Evolutionary conservation across 2,888 invertebrate genomes (phyloP), one percentile per base, ranked within the genome.

Genomic region (Clusia tigrina): DNA sequence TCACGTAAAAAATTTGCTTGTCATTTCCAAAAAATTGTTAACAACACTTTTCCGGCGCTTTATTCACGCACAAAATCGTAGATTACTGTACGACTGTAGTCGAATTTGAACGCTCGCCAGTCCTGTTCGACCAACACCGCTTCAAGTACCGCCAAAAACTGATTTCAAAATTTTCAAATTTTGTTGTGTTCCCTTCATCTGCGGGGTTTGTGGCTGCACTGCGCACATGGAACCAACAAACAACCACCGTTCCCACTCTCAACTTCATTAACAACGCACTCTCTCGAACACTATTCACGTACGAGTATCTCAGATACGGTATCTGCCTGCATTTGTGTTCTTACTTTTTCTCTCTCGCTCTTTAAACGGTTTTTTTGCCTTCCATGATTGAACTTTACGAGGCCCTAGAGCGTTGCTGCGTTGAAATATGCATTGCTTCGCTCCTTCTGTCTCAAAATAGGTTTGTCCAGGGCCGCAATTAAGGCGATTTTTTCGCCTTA

Each of bases 81-180:
- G 32, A 6, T 32, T 32, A 12, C 32, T 32, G 32, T 32, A 32
- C 6, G 6, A 32, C 6, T 32, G 32, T 6, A 32, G 32, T 12
- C 12, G 6, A 15, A 46, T 22, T n/a, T 1, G 53, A 60, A 60
- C 52, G 54, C 55, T 58, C 58, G 54, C 53, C 61, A 65, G 51
- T 23, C 46, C 54, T 61, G 68, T 59, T 48, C 48, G 5, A 3
- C 62, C 64, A 58, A 73, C 73, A 70, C 69, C 69, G 71, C 68
- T 71, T 65, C 70, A 70, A 77, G 79, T 77, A 77, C 79, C 81
- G 79, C 80, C 79, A 78, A 80, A 81, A 81, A 81, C 82, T 81
- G 77, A 81, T 77, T 80, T 78, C 71, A 72, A 72, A 73, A 69
- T 67, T 78, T 71, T 62, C 63, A 62, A 71, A 70, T 71, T 69